phyloP scores from a whole-genome alignment of 2,888 invertebrate genomes.

The Euphydryas editha region DNA sequence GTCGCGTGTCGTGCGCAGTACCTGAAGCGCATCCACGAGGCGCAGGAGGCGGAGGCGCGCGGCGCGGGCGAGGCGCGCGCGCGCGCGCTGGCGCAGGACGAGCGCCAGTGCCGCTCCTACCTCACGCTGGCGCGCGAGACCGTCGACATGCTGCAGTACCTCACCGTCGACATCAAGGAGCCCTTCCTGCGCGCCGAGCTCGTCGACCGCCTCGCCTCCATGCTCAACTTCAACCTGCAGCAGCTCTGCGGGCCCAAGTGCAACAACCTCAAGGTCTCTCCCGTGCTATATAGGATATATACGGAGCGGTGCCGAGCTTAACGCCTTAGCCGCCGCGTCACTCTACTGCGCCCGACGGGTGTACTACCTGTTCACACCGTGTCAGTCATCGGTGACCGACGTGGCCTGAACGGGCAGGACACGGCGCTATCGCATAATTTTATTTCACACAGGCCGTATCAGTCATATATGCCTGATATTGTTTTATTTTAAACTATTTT shows the following conservation, averaged over 20 bases:
- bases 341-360: too few relatives aligned
- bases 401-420: too few relatives aligned
- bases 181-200: slow-evolving; percentile 97
- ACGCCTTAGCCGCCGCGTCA: too few relatives aligned
- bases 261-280: slow-evolving; percentile 93
- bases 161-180: slow-evolving; percentile 96
- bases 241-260: slow-evolving; percentile 98
- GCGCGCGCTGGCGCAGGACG: slow-evolving; percentile 91
- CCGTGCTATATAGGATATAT: too few relatives aligned
- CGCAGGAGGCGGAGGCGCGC: slow-evolving; percentile 90
- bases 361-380: too few relatives aligned
- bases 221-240: slow-evolving; percentile 99
- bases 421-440: too few relatives aligned
- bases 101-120: slow-evolving; percentile 93
- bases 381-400: too few relatives aligned
- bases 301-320: too few relatives aligned
- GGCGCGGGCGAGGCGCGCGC: slow-evolving; percentile 87
- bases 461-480: too few relatives aligned
- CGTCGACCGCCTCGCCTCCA: slow-evolving; percentile 96
- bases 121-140: slow-evolving; percentile 96
- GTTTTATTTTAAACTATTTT: too few relatives aligned
- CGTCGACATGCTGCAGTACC: slow-evolving; percentile 98
- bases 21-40: slow-evolving; percentile 93
- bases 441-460: too few relatives aligned
- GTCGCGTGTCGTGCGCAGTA: slow-evolving; percentile 79